A percentile compares a stretch with the other conserved stretches of the same genome.
These are phyloP conservation scores for Diogma glabrata DNA, from an alignment of 2,888 invertebrate species.

Conservation along the genomic window DNA sequence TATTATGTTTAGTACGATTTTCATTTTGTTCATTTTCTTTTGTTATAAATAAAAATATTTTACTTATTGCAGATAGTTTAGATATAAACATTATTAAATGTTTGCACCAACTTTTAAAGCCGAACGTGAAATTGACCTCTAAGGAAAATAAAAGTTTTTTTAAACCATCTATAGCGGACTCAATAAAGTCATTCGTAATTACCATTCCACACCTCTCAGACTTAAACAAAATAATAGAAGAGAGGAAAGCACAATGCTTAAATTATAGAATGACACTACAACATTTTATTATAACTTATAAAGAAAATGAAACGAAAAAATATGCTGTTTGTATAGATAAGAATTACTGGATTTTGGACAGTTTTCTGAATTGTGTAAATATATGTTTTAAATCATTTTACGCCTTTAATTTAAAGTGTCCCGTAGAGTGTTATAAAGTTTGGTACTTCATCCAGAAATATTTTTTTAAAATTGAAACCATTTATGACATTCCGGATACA, in stretches of 20 bases:
- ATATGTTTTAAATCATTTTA: neutral
- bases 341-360: neutral
- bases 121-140: too few species aligned
- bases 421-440: neutral
- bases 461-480: too few species aligned
- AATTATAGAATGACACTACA: neutral
- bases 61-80: too few species aligned
- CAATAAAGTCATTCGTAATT: too few species aligned
- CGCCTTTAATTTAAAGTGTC: neutral
- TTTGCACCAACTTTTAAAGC: too few species aligned
- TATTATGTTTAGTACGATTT: too few species aligned
- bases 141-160: neutral
- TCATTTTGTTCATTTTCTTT: too few species aligned
- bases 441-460: slow-evolving; percentile 1
- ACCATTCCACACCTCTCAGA: neutral
- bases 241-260: neutral
- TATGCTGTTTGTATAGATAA: neutral
- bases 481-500: too few species aligned
- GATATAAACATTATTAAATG: neutral
- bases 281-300: neutral
- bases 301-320: neutral
- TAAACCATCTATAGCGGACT: neutral
- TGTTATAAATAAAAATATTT: too few species aligned
- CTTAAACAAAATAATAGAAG: neutral
- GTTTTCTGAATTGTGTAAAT: neutral